These are phyloP conservation scores for Anguilla japonica DNA, from an alignment of 2,113 vertebrate genomes.

Conservation along the genomic window DNA sequence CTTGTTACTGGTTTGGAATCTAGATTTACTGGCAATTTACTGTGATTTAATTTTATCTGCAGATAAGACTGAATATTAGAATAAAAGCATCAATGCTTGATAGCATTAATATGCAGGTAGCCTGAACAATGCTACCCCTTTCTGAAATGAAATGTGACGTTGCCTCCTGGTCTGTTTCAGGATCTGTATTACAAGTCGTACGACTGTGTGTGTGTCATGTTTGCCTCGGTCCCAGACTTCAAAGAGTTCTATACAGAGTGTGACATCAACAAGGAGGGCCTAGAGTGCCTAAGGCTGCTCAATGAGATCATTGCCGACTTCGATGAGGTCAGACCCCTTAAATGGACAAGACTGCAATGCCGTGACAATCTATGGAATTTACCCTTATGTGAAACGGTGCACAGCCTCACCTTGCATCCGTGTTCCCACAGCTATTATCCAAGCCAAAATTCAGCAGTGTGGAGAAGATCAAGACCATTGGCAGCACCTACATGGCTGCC, in stretches of 20 bases:
- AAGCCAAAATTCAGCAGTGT: slow-evolving; percentile 99
- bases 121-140: no score
- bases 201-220: slow-evolving; percentile 98
- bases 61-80: no score
- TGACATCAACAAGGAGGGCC: slow-evolving; percentile 97
- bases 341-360: background rate
- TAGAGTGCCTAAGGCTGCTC: slow-evolving; percentile 92
- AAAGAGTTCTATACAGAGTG: slow-evolving; percentile 99
- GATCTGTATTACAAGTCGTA: slow-evolving; percentile 98
- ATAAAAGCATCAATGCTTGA: no score
- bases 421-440: slow-evolving; percentile 80
- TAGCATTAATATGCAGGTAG: no score
- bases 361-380: no score
- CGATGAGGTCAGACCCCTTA: slow-evolving; percentile 80
- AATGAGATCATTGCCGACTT: slow-evolving; percentile 98
- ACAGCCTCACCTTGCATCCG: background rate
- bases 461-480: slow-evolving; percentile 99
- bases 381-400: background rate
- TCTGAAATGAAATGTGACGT: no score
- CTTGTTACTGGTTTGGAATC: no score
- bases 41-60: no score
- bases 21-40: no score
- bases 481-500: slow-evolving; percentile 98
- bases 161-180: slow-evolving; percentile 56
- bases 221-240: slow-evolving; percentile 95